Percentiles rank a stretch among this genome's conserved stretches.
Conservation (phyloP, 1,140 invertebrate species). For the Linepithema humile region DNA sequence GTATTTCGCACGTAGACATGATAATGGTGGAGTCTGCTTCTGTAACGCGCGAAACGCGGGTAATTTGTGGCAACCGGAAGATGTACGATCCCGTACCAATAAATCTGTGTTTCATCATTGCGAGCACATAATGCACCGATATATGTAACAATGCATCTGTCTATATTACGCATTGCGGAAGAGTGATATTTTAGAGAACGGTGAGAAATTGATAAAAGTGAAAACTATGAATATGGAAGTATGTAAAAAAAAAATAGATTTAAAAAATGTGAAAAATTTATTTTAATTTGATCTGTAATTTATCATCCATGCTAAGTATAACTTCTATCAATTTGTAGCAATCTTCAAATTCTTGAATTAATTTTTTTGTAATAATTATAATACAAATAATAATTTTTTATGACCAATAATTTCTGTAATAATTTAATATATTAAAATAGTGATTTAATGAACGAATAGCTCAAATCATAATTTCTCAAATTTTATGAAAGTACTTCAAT, state of each 20-base stretch:
- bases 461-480: too few species aligned
- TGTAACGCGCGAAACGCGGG: background rate
- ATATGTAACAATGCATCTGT: background rate
- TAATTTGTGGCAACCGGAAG: constrained; percentile 28
- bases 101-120: constrained; percentile 28
- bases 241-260: background rate
- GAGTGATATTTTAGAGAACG: background rate
- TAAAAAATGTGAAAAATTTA: background rate
- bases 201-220: background rate
- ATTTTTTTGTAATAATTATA: too few species aligned
- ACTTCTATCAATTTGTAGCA: too few species aligned
- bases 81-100: background rate
- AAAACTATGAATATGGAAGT: background rate
- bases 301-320: too few species aligned
- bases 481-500: too few species aligned
- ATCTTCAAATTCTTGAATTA: too few species aligned
- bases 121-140: background rate
- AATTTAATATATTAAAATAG: too few species aligned
- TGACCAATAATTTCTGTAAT: too few species aligned
- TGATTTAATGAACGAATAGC: too few species aligned
- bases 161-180: background rate
- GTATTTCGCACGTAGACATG: constrained; percentile 15
- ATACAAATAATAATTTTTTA: too few species aligned
- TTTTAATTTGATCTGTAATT: background rate
- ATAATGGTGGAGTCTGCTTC: background rate